Conservation (phyloP, 2,113 vertebrate species). For the Numida meleagris region DNA sequence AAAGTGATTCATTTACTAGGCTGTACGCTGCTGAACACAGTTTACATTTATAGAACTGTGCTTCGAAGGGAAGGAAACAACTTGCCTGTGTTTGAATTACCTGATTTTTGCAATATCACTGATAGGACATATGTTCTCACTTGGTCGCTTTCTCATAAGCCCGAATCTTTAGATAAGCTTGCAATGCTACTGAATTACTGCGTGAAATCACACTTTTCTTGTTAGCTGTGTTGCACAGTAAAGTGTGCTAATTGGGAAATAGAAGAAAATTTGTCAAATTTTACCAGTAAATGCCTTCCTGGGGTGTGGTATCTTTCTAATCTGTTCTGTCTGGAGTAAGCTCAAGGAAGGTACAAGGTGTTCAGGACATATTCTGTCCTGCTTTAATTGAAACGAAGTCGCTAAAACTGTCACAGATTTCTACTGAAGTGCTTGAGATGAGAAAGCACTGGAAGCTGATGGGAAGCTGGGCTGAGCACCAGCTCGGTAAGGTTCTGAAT, state of each 20-base stretch:
- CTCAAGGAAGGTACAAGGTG: rapidly evolving
- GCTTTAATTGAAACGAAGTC: too few relatives aligned
- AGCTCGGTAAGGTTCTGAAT: too few relatives aligned
- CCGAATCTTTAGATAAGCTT: slow-evolving; percentile 62
- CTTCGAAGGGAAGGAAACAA: slow-evolving; percentile 78
- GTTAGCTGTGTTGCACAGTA: neutral
- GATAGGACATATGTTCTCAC: slow-evolving; percentile 87
- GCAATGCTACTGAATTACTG: neutral
- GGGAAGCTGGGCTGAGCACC: neutral
- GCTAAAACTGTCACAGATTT: too few relatives aligned
- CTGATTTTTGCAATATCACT: slow-evolving; percentile 83
- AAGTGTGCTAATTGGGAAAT: neutral
- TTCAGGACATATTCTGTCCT: neutral
- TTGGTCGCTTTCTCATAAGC: slow-evolving; percentile 79
- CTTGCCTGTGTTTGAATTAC: slow-evolving; percentile 87
- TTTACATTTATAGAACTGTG: slow-evolving; percentile 81
- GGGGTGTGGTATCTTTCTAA: neutral
- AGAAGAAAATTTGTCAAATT: neutral
- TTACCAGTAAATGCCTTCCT: neutral
- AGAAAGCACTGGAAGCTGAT: neutral
- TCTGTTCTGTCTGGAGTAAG: neutral
- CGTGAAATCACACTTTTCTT: neutral
- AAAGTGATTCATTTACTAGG: slow-evolving; percentile 90
- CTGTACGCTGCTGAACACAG: slow-evolving; percentile 68
- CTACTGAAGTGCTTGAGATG: rapidly evolving